Evolutionary conservation across 2,888 invertebrate genomes (phyloP).

Genomic region (Linnaemya tessellans): DNA sequence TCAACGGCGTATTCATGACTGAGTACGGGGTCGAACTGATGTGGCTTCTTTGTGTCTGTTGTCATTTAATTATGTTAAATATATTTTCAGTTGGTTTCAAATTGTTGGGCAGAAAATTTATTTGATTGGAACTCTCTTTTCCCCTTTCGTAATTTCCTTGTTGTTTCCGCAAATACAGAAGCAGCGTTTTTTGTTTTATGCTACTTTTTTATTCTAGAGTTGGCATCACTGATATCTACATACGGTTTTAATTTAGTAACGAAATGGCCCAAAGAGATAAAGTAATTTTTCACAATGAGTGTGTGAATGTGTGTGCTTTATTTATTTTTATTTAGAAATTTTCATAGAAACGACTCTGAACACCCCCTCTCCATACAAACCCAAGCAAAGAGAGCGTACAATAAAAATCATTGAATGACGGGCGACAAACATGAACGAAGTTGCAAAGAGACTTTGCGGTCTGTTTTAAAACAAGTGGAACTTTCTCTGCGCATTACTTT

Average conservation of each 20-base stretch:
- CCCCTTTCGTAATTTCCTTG: too few relatives aligned
- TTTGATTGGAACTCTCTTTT: too few relatives aligned
- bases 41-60: too few relatives aligned
- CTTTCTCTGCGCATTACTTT: constrained; percentile 34
- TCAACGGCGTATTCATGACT: too few relatives aligned
- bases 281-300: constrained; percentile 1
- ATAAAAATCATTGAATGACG: constrained; percentile 41
- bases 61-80: too few relatives aligned
- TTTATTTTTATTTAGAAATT: constrained; percentile 3
- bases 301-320: constrained; percentile 15
- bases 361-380: not conserved
- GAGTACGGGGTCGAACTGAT: too few relatives aligned
- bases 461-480: constrained; percentile 7
- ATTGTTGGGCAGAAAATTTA: too few relatives aligned
- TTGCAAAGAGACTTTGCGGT: constrained; percentile 31
- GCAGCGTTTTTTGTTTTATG: too few relatives aligned
- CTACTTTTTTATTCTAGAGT: too few relatives aligned
- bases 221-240: constrained; percentile 39
- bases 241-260: constrained; percentile 26
- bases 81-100: too few relatives aligned
- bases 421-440: constrained; percentile 24
- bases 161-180: too few relatives aligned
- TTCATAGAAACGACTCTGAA: not conserved
- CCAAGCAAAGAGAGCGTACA: not conserved
- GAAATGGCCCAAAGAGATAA: constrained; percentile 30